A percentile compares a stretch with the other conserved stretches of the same genome.
phyloP scores from a whole-genome alignment of 30 jellyfish, hydroid and myxozoan species.

The Calvadosia cruxmelitensis region DNA sequence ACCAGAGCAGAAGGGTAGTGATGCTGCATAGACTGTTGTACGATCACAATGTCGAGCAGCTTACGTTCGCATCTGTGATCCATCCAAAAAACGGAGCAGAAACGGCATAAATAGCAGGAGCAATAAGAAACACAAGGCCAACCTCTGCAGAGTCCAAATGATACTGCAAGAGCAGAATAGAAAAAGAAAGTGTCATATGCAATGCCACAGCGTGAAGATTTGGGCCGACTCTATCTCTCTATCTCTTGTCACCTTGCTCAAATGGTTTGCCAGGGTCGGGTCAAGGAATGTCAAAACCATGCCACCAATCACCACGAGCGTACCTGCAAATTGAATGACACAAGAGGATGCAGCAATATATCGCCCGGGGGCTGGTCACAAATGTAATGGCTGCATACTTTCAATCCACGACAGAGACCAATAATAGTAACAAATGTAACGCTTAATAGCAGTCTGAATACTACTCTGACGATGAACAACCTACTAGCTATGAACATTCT shows the following conservation, averaged over 20 bases:
- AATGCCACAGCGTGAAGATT: too few relatives aligned
- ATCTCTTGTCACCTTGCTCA: conserved; percentile 3
- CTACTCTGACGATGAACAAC: too few relatives aligned
- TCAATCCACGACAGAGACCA: too few relatives aligned
- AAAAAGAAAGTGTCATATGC: too few relatives aligned
- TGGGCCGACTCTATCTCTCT: too few relatives aligned
- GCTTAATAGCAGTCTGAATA: too few relatives aligned
- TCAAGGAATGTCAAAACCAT: conserved; percentile 57
- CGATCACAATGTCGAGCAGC: background rate
- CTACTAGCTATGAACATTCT: too few relatives aligned
- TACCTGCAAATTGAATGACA: conserved; percentile 16
- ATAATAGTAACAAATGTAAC: too few relatives aligned
- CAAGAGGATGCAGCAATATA: background rate
- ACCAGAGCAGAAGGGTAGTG: too few relatives aligned
- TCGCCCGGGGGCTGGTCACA: too few relatives aligned
- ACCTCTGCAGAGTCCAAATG: conserved; percentile 14
- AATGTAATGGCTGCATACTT: too few relatives aligned
- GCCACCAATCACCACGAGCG: conserved; percentile 29
- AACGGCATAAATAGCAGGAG: conserved; percentile 47
- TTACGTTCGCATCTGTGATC: conserved; percentile 35
- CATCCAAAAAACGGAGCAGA: conserved; percentile 47
- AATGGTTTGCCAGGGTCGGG: conserved; percentile 58
- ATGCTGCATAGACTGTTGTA: too few relatives aligned
- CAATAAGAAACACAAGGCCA: conserved; percentile 51
- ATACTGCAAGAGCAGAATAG: background rate